These are phyloP conservation scores for Ichneumoninae sp. DNA, from an alignment of 2,888 invertebrate genomes.

Conservation along the genomic window DNA sequence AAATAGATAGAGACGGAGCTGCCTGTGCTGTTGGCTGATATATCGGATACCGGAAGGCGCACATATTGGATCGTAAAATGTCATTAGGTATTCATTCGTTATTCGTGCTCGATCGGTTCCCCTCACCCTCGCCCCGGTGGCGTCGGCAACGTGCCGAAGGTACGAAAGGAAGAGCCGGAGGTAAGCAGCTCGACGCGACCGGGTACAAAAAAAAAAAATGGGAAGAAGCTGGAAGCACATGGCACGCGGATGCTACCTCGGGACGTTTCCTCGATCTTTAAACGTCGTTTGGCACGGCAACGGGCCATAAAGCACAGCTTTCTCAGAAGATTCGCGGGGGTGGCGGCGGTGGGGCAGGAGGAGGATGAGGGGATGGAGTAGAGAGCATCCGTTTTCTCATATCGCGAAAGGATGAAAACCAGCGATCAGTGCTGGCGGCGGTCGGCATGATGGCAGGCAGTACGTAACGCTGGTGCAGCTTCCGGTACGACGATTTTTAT, in stretches of 20 bases:
- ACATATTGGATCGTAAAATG: constrained; percentile 78
- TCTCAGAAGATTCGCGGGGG: constrained; percentile 25
- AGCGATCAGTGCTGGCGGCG: constrained; percentile 55
- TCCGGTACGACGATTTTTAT: constrained; percentile 49
- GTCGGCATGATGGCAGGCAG: constrained; percentile 41
- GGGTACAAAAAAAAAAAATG: background rate
- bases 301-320: constrained; percentile 75
- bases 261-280: constrained; percentile 77
- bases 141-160: constrained; percentile 58
- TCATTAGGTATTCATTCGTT: constrained; percentile 81
- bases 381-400: constrained; percentile 67
- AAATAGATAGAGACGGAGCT: constrained; percentile 27
- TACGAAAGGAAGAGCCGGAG: constrained; percentile 11
- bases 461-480: constrained; percentile 38
- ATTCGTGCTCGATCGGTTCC: constrained; percentile 78
- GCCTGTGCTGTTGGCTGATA: constrained; percentile 66
- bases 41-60: constrained; percentile 68
- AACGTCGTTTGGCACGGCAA: constrained; percentile 76
- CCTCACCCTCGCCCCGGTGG: constrained; percentile 48
- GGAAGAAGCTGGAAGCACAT: constrained; percentile 21
- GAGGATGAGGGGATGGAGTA: constrained; percentile 17
- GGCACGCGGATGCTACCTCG: constrained; percentile 46
- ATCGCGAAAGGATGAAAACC: constrained; percentile 66
- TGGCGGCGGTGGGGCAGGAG: background rate
- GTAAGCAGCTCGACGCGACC: constrained; percentile 24